Base-by-base conservation (phyloP, 1,140 invertebrate species). In the Sminthurinus signatus region DNA sequence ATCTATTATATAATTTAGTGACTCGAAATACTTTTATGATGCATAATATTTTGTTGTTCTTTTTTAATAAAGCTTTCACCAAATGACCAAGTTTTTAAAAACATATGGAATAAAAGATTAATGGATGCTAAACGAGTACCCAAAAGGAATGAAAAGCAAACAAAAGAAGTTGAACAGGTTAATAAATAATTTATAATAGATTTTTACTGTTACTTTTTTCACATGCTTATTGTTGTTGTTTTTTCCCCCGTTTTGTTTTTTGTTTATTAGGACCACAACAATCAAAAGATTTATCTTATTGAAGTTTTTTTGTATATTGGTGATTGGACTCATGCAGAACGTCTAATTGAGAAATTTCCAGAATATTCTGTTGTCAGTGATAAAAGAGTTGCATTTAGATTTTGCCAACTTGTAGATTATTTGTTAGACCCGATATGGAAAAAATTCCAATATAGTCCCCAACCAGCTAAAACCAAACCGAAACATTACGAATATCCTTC, bases 241-340 rank as follows among this genome's bases (percentile, higher is more conserved):
- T 54, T 65, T 36, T n/a, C n/a, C n/a, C n/a, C n/a, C n/a, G n/a
- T n/a, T n/a, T n/a, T n/a, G n/a, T 64, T 71, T 62, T 28, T 51
- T 48, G 4, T 62, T 5, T 17, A 19, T 67, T 86, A 88, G 73
- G 87, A 87, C 74, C 78, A 81, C 74, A 81, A 77, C 61, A 98
- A 99, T 80, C 95, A 98, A 78, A 98, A 98, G 76, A 84, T 98
- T 72, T 88, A 91, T 42, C 78, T 99, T 4, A 88, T 89, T 74
- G 89, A 95, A 76, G 92, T 92, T 1, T 76, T 98, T 3, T 75
- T 98, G 3, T 83, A 85, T 70, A 84, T 97, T 66, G 94, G 91
- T 21, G 90, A 91, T 71, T 98, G 94, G 94, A 82, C 86, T 14
- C 87, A 88, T 73, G 92, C 90, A 10, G 80, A 85, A 59, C 80